phyloP scores from a whole-genome alignment of 92 coral and sea anemone species.

The Parazoanthus swiftii region DNA sequence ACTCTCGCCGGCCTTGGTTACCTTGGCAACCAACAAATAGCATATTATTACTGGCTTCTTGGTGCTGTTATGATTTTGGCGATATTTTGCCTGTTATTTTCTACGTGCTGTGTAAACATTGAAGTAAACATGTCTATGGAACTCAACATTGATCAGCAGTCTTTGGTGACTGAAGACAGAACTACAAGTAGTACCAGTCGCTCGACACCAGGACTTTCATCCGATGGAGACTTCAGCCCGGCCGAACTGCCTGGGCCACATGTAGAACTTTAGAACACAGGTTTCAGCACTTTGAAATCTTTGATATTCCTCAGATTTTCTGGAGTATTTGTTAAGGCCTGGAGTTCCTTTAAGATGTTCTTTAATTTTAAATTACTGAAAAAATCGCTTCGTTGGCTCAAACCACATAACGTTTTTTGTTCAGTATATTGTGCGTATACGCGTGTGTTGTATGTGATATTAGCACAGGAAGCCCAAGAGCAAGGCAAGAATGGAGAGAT shows the following conservation, averaged over 20 bases:
- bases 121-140: slow-evolving; percentile 45
- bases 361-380: not conserved
- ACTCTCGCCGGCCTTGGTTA: slow-evolving; percentile 48
- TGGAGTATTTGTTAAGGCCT: not conserved
- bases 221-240: slow-evolving; percentile 45
- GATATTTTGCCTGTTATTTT: slow-evolving; percentile 40
- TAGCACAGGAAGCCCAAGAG: too few species aligned
- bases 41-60: slow-evolving; percentile 75
- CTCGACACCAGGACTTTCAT: slow-evolving; percentile 21
- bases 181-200: slow-evolving; percentile 14
- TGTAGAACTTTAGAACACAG: slow-evolving; percentile 8
- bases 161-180: slow-evolving; percentile 47
- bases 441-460: too few species aligned
- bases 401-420: too few species aligned
- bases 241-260: slow-evolving; percentile 30
- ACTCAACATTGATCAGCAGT: slow-evolving; percentile 48
- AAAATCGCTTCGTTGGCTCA: too few species aligned
- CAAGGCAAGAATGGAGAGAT: too few species aligned
- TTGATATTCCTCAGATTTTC: not conserved
- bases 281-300: not conserved
- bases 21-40: slow-evolving; percentile 61
- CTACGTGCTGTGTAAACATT: slow-evolving; percentile 62
- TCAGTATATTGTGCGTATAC: too few species aligned
- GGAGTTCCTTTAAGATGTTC: not conserved
- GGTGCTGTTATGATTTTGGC: slow-evolving; percentile 53